These are phyloP conservation scores for Microctonus hyperodae DNA, from an alignment of 2,888 invertebrate genomes.

Conservation along the genomic window DNA sequence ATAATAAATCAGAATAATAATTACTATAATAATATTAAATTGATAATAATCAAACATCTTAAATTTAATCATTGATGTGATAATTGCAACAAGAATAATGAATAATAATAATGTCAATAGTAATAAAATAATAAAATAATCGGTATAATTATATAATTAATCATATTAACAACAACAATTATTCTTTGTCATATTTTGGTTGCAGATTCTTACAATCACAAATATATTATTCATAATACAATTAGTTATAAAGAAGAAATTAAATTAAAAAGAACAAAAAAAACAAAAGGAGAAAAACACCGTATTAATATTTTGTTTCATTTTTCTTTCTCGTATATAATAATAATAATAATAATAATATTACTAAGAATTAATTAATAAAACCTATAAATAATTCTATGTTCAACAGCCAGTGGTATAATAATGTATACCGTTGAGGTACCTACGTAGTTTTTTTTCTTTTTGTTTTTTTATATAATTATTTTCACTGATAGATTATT, in stretches of 20 bases:
- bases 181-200: constrained; percentile 64
- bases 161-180: constrained; percentile 63
- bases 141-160: constrained; percentile 57
- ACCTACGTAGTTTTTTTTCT: constrained; percentile 58
- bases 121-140: constrained; percentile 43
- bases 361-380: constrained; percentile 42
- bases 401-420: constrained; percentile 64
- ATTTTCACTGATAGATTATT: constrained; percentile 13
- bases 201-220: constrained; percentile 64
- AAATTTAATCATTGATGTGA: constrained; percentile 41
- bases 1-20: constrained; percentile 49
- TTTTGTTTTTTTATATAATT: constrained; percentile 11
- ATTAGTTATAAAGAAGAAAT: constrained; percentile 60
- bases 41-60: constrained; percentile 32
- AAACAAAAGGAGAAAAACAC: constrained; percentile 59
- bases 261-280: constrained; percentile 42
- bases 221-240: constrained; percentile 62
- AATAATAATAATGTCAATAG: constrained; percentile 47
- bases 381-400: constrained; percentile 63
- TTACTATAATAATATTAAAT: constrained; percentile 33
- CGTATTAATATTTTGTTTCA: constrained; percentile 58
- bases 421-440: constrained; percentile 64
- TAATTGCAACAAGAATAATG: constrained; percentile 59
- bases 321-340: constrained; percentile 54
- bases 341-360: constrained; percentile 3